Evolutionary conservation across 2,113 vertebrate genomes (phyloP).

Genomic region (Sphaerodactylus townsendi): DNA sequence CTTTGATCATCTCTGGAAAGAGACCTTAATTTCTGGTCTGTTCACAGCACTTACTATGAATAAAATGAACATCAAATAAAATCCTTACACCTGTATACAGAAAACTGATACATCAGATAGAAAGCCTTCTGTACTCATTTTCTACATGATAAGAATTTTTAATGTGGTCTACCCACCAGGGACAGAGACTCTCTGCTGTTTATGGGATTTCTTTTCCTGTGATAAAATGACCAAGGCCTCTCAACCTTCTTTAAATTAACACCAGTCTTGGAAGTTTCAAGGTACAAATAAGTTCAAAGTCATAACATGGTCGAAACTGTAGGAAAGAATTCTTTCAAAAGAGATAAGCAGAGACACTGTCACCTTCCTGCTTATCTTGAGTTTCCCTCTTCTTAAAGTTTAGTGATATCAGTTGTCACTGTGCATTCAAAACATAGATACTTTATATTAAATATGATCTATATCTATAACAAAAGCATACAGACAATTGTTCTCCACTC

Average conservation of each 20-base stretch:
- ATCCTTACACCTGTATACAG: slow-evolving; percentile 13
- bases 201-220: background rate
- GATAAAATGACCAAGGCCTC: background rate
- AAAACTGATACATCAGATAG: background rate
- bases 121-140: background rate
- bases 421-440: background rate
- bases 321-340: slow-evolving; percentile 34
- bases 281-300: background rate
- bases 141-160: background rate
- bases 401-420: slow-evolving; percentile 21
- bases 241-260: background rate
- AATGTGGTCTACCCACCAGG: background rate
- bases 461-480: too few species aligned
- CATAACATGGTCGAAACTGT: background rate
- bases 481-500: slow-evolving; percentile 22
- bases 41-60: background rate
- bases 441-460: background rate
- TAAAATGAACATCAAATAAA: slow-evolving; percentile 27
- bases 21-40: slow-evolving; percentile 11
- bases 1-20: slow-evolving; percentile 19
- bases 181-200: background rate
- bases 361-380: slow-evolving; percentile 19
- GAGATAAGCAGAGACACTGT: slow-evolving; percentile 31
- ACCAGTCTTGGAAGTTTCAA: background rate
- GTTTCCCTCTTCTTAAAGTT: slow-evolving; percentile 41